phyloP scores from a whole-genome alignment of 37 sponge, comb jelly and placozoan genomes.

The Agelas oroides region DNA sequence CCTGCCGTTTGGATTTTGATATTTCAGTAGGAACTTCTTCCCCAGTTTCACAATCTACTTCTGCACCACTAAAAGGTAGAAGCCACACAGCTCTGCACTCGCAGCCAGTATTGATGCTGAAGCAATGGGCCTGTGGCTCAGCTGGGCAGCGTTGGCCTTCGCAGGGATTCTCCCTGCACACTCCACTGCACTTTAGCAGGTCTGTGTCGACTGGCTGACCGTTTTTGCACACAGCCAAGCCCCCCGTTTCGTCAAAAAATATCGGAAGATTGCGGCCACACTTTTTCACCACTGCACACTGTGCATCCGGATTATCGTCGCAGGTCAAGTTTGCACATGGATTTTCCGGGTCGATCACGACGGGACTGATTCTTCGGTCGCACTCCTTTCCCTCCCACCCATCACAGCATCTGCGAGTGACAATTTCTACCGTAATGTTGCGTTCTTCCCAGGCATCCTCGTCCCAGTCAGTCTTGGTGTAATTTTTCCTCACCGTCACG shows the following conservation, averaged over 20 bases:
- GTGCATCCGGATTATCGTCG: slow-evolving; percentile 40
- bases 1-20: too few species aligned
- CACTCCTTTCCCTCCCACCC: slow-evolving; percentile 29
- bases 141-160: slow-evolving; percentile 19
- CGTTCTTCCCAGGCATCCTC: neutral
- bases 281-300: slow-evolving; percentile 46
- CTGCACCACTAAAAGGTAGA: neutral
- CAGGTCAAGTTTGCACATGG: slow-evolving; percentile 45
- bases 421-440: too few species aligned
- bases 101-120: slow-evolving; percentile 41
- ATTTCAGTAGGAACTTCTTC: neutral
- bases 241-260: slow-evolving; percentile 32
- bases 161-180: slow-evolving; percentile 64
- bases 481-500: neutral
- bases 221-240: slow-evolving; percentile 21
- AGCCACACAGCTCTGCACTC: slow-evolving; percentile 43
- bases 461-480: neutral
- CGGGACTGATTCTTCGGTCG: neutral
- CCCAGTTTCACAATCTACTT: slow-evolving; percentile 57
- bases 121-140: slow-evolving; percentile 53
- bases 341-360: slow-evolving; percentile 1
- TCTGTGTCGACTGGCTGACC: neutral
- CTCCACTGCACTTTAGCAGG: neutral
- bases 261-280: slow-evolving; percentile 57
- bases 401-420: slow-evolving; percentile 22